Conservation (phyloP, 1,140 invertebrate genomes). For the Heliconius melpomene region DNA sequence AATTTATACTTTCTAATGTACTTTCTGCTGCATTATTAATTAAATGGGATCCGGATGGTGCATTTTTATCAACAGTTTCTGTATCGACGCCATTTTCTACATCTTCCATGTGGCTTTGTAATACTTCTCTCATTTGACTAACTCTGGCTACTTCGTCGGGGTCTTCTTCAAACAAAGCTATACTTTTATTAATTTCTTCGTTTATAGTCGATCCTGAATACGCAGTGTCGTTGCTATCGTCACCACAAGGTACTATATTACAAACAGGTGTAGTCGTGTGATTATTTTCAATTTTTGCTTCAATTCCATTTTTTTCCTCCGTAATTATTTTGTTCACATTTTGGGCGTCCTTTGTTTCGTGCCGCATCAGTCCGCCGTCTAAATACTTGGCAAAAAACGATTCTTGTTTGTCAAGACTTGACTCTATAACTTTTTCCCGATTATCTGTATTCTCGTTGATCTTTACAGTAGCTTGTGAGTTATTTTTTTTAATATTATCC, state of each 20-base stretch:
- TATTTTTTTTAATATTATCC: constrained; percentile 25
- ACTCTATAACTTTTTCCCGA: constrained; percentile 43
- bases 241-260: constrained; percentile 51
- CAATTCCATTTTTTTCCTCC: constrained; percentile 15
- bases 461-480: constrained; percentile 12
- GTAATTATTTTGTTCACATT: constrained; percentile 6
- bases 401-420: constrained; percentile 65
- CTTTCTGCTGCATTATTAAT: constrained; percentile 16
- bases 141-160: constrained; percentile 54
- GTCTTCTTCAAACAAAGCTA: constrained; percentile 69
- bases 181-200: constrained; percentile 75
- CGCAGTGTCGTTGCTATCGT: constrained; percentile 65
- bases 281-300: neutral
- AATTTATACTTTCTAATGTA: constrained; percentile 54
- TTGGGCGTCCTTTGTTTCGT: constrained; percentile 10
- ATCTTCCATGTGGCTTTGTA: constrained; percentile 43
- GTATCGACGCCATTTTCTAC: constrained; percentile 33
- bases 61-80: constrained; percentile 15
- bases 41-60: neutral
- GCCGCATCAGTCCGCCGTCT: constrained; percentile 40
- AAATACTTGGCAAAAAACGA: constrained; percentile 80
- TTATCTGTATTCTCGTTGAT: constrained; percentile 13
- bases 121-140: constrained; percentile 61
- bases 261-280: constrained; percentile 47
- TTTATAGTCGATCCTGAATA: constrained; percentile 75